Evolutionary conservation across 2,113 vertebrate species (phyloP).

Genomic region (Otolemur garnettii): DNA sequence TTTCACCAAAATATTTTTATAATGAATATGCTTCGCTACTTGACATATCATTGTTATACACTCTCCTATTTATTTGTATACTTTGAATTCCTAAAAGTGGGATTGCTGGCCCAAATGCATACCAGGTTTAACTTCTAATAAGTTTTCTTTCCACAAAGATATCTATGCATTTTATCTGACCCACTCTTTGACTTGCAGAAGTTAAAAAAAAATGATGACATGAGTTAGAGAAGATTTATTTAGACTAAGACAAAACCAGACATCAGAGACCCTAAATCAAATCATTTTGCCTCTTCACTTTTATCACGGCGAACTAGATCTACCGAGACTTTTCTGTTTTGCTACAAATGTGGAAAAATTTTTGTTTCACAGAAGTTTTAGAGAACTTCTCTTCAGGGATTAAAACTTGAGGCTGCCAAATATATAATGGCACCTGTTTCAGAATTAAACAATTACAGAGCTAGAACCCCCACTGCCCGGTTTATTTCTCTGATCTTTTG

Average conservation of each 20-base stretch:
- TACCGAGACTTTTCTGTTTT: not conserved
- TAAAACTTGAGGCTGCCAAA: not conserved
- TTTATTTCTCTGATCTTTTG: not conserved
- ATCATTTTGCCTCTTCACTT: conserved; percentile 43
- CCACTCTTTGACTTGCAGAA: conserved; percentile 4
- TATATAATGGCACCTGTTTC: not conserved
- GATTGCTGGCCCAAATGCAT: not conserved
- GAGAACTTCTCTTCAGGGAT: not conserved
- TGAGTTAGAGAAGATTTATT: conserved; percentile 43
- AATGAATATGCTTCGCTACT: not conserved
- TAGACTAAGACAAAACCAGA: conserved; percentile 19
- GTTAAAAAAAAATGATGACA: not conserved
- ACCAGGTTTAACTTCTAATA: not conserved
- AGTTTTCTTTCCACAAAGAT: not conserved
- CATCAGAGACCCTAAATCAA: conserved; percentile 34
- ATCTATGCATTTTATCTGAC: not conserved
- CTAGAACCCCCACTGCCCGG: not conserved
- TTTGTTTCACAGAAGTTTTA: not conserved
- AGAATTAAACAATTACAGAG: not conserved
- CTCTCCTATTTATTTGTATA: not conserved
- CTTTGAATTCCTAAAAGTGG: not conserved
- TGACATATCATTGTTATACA: not conserved
- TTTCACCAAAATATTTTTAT: conserved; percentile 24
- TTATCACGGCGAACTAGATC: not conserved
- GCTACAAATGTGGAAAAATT: not conserved